Evolutionary conservation across 1,140 invertebrate species (phyloP), one percentile per base, ranked within the genome.

Genomic region (Musca vetustissima): DNA sequence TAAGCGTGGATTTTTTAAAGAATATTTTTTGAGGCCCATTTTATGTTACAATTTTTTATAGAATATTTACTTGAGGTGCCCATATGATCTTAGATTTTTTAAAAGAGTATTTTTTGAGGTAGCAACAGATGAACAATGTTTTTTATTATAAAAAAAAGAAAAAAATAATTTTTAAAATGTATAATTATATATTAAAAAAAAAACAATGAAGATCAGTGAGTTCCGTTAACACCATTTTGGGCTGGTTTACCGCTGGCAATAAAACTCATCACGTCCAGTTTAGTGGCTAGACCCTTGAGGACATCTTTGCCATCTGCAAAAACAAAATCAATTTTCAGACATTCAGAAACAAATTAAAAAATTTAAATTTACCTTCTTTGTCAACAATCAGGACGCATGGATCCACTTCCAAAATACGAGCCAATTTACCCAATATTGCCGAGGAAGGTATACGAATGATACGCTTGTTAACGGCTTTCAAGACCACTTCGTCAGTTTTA

Each of bases 401-500:
- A 72, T 95, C 90, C 47, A 89, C 90, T 78, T 96, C 92, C 21
- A 97, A 84, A 73, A 95, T 87, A 47, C 90, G 84, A 0, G 92
- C 93, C 52, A 96, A 82, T 72, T 89, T 86, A 7, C 92, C 92
- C 0, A 96, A 77, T 19, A 85, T 86, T 1, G 89, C 87, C 67
- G 87, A 83, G 52, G 88, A 82, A 21, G 86, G 83, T 22, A 95
- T 85, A 83, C 90, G 91, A 49, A 90, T 89, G 76, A 90, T 94
- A 71, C 94, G 89, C 74, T 91, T 90, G 69, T 90, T 87, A 1
- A 92, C 82, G 9, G 89, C 87, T 73, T 89, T 89, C 1, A 88
- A 83, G 1, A 93, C 88, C 0, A 83, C 82, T 67, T 93, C 91
- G 9, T 83, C 82, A 0, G 83, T 78, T 47, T 87, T 85, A 0